These are phyloP conservation scores for Suricata suricatta DNA, from an alignment of 2,113 vertebrate species.

Conservation along the genomic window DNA sequence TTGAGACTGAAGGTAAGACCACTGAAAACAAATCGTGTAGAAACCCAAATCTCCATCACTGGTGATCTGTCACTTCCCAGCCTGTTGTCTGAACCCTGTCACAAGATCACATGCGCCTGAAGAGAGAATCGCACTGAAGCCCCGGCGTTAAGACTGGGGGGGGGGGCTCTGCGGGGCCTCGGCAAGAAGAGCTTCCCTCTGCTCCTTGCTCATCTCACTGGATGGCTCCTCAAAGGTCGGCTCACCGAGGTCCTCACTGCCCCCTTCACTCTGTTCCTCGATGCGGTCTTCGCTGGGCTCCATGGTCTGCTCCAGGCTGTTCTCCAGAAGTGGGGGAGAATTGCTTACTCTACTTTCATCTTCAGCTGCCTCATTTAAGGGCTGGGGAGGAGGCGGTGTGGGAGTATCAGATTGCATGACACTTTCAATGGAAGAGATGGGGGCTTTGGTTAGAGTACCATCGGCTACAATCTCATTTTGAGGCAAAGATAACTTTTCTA, in stretches of 20 bases:
- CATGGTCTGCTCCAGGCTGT: conserved; percentile 80
- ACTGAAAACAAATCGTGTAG: conserved; percentile 65
- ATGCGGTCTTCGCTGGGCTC: conserved; percentile 81
- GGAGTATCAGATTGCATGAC: conserved; percentile 64
- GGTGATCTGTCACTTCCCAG: conserved; percentile 70
- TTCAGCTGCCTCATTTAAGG: conserved; percentile 73
- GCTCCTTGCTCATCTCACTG: conserved; percentile 80
- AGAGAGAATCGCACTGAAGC: fast-evolving
- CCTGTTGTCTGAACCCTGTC: conserved; percentile 76
- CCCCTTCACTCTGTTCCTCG: conserved; percentile 84
- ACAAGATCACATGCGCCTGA: not conserved
- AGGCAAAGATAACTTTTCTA: conserved; percentile 89
- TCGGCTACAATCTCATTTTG: conserved; percentile 85
- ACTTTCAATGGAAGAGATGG: conserved; percentile 77
- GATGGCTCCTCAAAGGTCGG: conserved; percentile 77
- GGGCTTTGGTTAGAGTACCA: conserved; percentile 76
- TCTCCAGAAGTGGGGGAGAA: conserved; percentile 81
- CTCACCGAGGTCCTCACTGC: conserved; percentile 80
- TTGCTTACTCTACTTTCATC: conserved; percentile 77
- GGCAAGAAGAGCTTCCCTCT: conserved; percentile 69
- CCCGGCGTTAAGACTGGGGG: conserved; percentile 73
- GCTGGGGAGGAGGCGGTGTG: conserved; percentile 68
- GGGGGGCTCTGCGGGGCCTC: conserved; percentile 77
- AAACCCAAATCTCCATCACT: conserved; percentile 78
- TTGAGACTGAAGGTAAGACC: conserved; percentile 78